phyloP scores from a whole-genome alignment of 2,888 invertebrate genomes.

The Polietes domitor region DNA sequence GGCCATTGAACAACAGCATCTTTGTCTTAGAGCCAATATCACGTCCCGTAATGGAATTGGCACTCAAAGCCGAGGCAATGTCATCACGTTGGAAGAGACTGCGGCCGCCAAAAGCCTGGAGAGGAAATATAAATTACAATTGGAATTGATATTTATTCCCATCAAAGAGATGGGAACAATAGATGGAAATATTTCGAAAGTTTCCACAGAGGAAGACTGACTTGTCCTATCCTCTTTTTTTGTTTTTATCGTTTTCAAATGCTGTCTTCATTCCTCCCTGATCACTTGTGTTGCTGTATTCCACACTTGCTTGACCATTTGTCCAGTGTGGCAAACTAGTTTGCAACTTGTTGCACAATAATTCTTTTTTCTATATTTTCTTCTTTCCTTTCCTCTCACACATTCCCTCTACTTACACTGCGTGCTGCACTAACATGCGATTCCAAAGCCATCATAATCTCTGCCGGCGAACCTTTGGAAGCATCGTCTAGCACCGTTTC shows the following conservation, averaged over 20 bases:
- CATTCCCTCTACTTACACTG: constrained; percentile 72
- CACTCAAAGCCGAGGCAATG: constrained; percentile 83
- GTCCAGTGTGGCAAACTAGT: not conserved
- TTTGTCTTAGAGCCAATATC: constrained; percentile 80
- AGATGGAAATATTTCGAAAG: no score
- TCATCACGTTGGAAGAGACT: constrained; percentile 82
- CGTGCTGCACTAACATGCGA: constrained; percentile 74
- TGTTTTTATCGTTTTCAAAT: no score
- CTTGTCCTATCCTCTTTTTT: no score
- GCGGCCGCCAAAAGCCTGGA: constrained; percentile 79
- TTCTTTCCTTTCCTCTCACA: not conserved
- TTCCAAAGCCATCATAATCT: constrained; percentile 85
- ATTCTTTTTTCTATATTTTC: not conserved
- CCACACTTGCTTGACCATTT: no score
- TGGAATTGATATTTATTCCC: no score
- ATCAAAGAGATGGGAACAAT: no score
- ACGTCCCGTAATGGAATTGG: constrained; percentile 84
- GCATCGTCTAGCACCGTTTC: constrained; percentile 77
- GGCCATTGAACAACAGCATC: constrained; percentile 88
- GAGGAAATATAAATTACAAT: constrained; percentile 33
- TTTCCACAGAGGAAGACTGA: no score
- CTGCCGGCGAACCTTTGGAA: constrained; percentile 75
- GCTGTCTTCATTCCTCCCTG: no score
- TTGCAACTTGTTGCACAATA: constrained; percentile 17
- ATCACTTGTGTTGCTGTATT: no score